Conservation (phyloP, 2,113 vertebrate species). For the Chlorodrepanis virens region DNA sequence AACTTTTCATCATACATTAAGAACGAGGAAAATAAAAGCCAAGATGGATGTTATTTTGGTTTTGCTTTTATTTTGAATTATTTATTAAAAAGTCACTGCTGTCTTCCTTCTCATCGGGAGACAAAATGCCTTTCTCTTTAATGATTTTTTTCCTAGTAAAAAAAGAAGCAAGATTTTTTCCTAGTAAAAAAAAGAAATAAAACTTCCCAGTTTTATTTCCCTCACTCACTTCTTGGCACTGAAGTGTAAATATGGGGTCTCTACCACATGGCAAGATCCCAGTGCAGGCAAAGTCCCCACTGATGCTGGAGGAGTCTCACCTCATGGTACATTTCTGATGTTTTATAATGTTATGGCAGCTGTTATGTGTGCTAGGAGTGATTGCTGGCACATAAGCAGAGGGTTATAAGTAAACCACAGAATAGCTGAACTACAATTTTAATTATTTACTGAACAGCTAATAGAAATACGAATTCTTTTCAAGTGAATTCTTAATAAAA, state of each 20-base stretch:
- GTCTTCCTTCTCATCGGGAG: neutral
- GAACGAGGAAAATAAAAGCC: slow-evolving; percentile 49
- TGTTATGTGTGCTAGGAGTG: neutral
- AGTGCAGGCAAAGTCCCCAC: neutral
- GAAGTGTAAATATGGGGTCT: neutral
- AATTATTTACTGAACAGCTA: neutral
- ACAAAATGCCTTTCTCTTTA: slow-evolving; percentile 28
- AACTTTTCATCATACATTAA: slow-evolving; percentile 38
- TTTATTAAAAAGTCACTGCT: slow-evolving; percentile 43
- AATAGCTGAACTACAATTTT: neutral
- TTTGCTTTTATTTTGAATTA: slow-evolving; percentile 60
- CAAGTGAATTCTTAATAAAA: neutral
- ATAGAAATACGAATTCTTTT: neutral
- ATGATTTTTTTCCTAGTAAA: neutral
- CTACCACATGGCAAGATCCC: neutral
- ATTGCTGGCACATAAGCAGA: neutral
- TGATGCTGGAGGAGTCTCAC: neutral
- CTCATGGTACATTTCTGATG: neutral
- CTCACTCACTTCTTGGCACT: neutral
- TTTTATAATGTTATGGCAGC: neutral
- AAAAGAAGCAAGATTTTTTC: neutral
- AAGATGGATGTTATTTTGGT: slow-evolving; percentile 47
- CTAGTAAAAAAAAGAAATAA: neutral
- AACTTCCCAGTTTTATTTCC: neutral
- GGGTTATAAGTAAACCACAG: neutral